Evolutionary conservation across 2,888 invertebrate species (phyloP).

Genomic region (Torymus texanus): DNA sequence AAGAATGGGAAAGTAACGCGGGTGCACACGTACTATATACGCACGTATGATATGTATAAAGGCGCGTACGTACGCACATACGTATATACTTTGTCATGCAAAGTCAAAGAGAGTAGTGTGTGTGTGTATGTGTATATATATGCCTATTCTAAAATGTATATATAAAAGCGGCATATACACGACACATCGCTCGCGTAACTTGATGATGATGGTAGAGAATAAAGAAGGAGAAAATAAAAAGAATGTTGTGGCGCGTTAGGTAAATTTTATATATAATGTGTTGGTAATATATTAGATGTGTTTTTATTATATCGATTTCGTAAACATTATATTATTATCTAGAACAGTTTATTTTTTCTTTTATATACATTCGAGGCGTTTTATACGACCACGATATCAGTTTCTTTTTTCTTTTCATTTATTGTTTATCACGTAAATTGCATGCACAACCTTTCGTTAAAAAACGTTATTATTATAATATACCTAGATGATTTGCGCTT

Average conservation of each 20-base stretch:
- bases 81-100: no score
- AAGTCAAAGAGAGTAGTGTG: no score
- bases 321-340: slow-evolving; percentile 40
- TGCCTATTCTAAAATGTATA: no score
- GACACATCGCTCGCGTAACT: no score
- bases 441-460: slow-evolving; percentile 65
- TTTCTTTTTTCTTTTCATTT: slow-evolving; percentile 50
- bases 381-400: slow-evolving; percentile 12
- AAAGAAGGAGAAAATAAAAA: background rate
- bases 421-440: slow-evolving; percentile 59
- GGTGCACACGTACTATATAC: background rate
- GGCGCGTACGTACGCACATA: no score
- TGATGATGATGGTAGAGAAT: slow-evolving; percentile 8
- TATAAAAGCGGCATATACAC: no score
- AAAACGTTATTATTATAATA: slow-evolving; percentile 52
- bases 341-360: background rate
- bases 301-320: slow-evolving; percentile 55
- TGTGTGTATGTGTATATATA: no score
- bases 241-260: slow-evolving; percentile 61
- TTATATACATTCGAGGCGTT: slow-evolving; percentile 10
- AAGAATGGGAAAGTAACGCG: slow-evolving; percentile 35
- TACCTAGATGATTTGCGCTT: slow-evolving; percentile 12
- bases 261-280: slow-evolving; percentile 55
- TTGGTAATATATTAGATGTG: slow-evolving; percentile 60
- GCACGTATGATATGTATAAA: no score